phyloP scores from a whole-genome alignment of 2,888 invertebrate species.

The Phragmatobia fuliginosa region DNA sequence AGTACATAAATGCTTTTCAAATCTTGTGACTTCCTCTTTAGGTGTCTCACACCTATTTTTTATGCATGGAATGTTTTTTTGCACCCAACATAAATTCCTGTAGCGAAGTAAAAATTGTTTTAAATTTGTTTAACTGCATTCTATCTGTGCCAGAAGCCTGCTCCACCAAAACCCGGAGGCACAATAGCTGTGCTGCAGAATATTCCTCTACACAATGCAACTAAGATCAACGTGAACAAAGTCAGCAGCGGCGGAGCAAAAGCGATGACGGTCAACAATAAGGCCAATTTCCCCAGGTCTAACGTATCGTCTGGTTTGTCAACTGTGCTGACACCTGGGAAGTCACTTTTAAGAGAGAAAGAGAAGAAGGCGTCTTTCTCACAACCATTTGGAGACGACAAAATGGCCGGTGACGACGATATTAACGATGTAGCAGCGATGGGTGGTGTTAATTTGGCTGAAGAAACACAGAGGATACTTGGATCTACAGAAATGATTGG shows the following conservation, averaged over 20 bases:
- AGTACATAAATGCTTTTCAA: too few species aligned
- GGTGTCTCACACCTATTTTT: too few species aligned
- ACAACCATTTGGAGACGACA: slow-evolving; percentile 79
- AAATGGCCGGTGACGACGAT: slow-evolving; percentile 95
- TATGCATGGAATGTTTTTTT: too few species aligned
- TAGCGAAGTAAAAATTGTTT: not conserved
- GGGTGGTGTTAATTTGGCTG: slow-evolving; percentile 99
- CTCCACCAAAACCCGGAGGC: slow-evolving; percentile 62
- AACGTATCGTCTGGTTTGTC: slow-evolving; percentile 66
- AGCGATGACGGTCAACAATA: slow-evolving; percentile 82
- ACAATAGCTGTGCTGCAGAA: slow-evolving; percentile 79
- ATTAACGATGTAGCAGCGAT: slow-evolving; percentile 99
- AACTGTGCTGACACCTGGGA: slow-evolving; percentile 79
- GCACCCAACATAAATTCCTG: too few species aligned
- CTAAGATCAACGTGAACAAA: slow-evolving; percentile 75
- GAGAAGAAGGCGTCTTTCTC: slow-evolving; percentile 88
- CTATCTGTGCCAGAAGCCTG: slow-evolving; percentile 59
- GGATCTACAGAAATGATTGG: slow-evolving; percentile 96
- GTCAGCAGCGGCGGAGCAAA: slow-evolving; percentile 69
- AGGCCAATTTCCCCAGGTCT: slow-evolving; percentile 69
- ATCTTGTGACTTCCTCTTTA: too few species aligned
- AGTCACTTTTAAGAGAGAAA: slow-evolving; percentile 91
- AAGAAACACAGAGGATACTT: slow-evolving; percentile 97
- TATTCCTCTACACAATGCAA: slow-evolving; percentile 69
- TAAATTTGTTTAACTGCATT: slow-evolving; percentile 14